Evolutionary conservation across 2,888 invertebrate species (phyloP), one percentile per base, ranked within the genome.

Genomic region (Drosophila sordidula): DNA sequence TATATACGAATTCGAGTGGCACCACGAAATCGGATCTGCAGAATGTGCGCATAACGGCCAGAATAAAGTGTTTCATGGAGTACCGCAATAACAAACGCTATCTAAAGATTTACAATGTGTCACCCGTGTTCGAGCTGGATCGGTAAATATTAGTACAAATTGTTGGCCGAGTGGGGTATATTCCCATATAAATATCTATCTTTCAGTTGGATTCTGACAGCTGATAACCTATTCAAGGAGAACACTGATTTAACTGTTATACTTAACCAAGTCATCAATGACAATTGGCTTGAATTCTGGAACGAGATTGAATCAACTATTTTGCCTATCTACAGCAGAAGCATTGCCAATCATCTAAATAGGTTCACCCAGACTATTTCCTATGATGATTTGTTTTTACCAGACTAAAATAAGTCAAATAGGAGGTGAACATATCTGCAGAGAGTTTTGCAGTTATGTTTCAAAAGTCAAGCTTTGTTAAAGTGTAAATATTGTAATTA

Each of bases 331-430:
- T 72, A 68, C n/a, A 46, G 47, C 14, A 32, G 26, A 41, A 51
- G 45, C 4, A 9, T 74, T 11, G 6, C 11, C 1, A 57, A 44
- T 16, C 4, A 49, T 4, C 1, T 73, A 0, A 9, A 47, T 0
- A 42, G 46, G 0, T 34, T 68, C 0, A 9, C n/a, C 3, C 9
- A 34, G 5, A 29, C 12, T 4, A 16, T 58, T 8, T 1, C 75
- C 22, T 78, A 80, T 18, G 77, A 80, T 47, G 79, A 75, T 9
- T 4, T 78, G 39, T 79, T 75, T 42, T 29, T 70, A n/a, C 11
- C 42, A 0, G 6, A 70, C 11, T 29, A 2, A 51, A 22, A 6
- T 5, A 11, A 8, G 0, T 8, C 29, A 29, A 29, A 29, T 2
- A 29, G 29, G 3, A 2, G 6, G 6, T 26, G 26, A 9, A 0